Conservation (phyloP, 2,797 vertebrate species). For the Sebastes steindachneri region DNA sequence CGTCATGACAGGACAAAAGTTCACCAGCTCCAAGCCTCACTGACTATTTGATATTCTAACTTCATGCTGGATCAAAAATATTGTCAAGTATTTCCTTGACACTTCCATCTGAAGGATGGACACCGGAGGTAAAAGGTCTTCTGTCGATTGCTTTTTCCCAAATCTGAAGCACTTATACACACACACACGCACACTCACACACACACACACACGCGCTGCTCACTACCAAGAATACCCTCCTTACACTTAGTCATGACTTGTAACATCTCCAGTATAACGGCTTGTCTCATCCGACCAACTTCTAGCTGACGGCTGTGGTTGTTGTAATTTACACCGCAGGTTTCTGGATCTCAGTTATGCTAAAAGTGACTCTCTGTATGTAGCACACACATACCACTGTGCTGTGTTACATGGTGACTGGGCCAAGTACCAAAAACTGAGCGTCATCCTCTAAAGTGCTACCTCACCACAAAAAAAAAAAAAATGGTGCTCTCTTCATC, state of each 20-base stretch:
- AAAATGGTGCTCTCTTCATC: slow-evolving; percentile 5
- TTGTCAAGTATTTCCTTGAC: background rate
- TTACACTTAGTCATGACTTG: slow-evolving; percentile 62
- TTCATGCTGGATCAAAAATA: background rate
- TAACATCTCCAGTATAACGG: slow-evolving; percentile 56
- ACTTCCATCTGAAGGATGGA: background rate
- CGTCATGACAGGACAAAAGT: background rate
- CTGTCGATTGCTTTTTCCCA: background rate
- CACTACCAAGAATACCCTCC: slow-evolving; percentile 47
- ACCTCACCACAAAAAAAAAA: slow-evolving; percentile 21
- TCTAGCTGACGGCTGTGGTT: slow-evolving; percentile 53
- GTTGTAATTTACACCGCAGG: slow-evolving; percentile 68
- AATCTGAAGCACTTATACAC: background rate
- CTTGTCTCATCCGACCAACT: slow-evolving; percentile 55
- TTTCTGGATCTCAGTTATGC: slow-evolving; percentile 66
- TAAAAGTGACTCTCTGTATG: slow-evolving; percentile 52
- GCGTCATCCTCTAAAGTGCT: slow-evolving; percentile 36
- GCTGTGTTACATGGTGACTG: slow-evolving; percentile 28
- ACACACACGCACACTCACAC: slow-evolving; percentile 10
- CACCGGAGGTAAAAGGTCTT: background rate
- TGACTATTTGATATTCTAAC: background rate
- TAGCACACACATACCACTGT: slow-evolving; percentile 23
- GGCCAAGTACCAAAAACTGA: slow-evolving; percentile 24
- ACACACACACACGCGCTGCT: slow-evolving; percentile 47
- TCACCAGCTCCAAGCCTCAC: background rate